phyloP scores from a whole-genome alignment of 1,140 invertebrate genomes.

The Batillaria attramentaria region DNA sequence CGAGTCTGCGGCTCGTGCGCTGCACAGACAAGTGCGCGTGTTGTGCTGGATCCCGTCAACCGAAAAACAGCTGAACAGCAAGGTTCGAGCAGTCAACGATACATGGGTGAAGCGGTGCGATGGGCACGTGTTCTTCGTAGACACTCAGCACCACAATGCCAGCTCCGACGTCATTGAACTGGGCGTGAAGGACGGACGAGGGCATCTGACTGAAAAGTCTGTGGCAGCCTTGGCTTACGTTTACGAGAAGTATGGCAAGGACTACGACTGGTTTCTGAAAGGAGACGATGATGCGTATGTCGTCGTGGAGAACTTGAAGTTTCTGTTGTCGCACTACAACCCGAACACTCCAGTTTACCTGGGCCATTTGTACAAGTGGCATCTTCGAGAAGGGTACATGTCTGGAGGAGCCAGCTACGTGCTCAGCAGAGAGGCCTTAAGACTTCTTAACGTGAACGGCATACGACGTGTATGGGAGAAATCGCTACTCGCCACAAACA shows the following conservation, averaged over 20 bases:
- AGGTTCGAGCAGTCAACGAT: conserved; percentile 91
- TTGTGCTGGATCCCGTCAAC: conserved; percentile 96
- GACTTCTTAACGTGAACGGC: too few relatives aligned
- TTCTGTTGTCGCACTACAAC: conserved; percentile 50
- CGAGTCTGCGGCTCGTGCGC: background rate
- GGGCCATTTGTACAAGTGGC: conserved; percentile 63
- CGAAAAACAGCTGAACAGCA: conserved; percentile 88
- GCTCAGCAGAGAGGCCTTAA: conserved; percentile 77
- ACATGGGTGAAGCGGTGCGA: conserved; percentile 97
- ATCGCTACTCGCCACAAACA: too few relatives aligned
- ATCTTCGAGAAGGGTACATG: conserved; percentile 52
- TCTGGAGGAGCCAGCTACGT: conserved; percentile 81
- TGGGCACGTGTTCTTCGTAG: conserved; percentile 80
- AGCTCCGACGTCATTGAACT: conserved; percentile 16
- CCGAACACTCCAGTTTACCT: conserved; percentile 54
- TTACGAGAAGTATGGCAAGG: conserved; percentile 44
- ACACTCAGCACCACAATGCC: conserved; percentile 24
- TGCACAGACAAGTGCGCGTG: conserved; percentile 75
- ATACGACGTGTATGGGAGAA: too few relatives aligned
- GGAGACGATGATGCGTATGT: conserved; percentile 83
- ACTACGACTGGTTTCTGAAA: conserved; percentile 47
- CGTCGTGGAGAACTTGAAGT: conserved; percentile 70
- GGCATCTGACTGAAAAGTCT: conserved; percentile 45
- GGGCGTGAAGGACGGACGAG: conserved; percentile 29
- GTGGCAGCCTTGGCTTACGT: conserved; percentile 81